Conservation (phyloP, 2,888 invertebrate genomes). For the Melipona bicolor region DNA sequence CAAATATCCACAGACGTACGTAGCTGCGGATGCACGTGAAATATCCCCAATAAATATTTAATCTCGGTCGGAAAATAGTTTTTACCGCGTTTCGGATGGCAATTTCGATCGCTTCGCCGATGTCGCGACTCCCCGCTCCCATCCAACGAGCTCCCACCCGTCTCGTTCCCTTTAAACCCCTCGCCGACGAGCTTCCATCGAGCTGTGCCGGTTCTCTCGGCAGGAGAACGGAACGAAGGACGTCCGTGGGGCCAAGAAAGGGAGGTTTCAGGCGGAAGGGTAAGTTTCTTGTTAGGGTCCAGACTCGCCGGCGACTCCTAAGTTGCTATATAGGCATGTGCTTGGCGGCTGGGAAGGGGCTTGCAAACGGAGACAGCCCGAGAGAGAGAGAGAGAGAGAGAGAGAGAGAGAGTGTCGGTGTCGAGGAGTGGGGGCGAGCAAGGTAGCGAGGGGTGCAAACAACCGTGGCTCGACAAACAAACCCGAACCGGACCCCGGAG, state of each 20-base stretch:
- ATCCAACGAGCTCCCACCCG: constrained; percentile 50
- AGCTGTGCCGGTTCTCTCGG: constrained; percentile 46
- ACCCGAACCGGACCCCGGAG: constrained; percentile 58
- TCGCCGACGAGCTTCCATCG: constrained; percentile 48
- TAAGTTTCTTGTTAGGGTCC: constrained; percentile 84
- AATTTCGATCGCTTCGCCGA: constrained; percentile 72
- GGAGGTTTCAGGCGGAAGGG: constrained; percentile 75
- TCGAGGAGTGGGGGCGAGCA: neutral
- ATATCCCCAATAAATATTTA: too few relatives aligned
- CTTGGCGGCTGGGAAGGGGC: constrained; percentile 49
- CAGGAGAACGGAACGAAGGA: constrained; percentile 67
- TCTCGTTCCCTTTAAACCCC: constrained; percentile 32
- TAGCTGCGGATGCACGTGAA: too few relatives aligned
- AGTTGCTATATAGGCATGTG: constrained; percentile 70
- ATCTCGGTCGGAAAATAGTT: too few relatives aligned
- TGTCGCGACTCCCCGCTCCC: constrained; percentile 66
- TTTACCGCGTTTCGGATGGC: too few relatives aligned
- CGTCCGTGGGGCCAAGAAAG: constrained; percentile 72
- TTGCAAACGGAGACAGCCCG: neutral
- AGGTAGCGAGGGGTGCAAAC: constrained; percentile 73
- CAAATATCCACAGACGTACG: too few relatives aligned
- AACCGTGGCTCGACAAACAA: constrained; percentile 72
- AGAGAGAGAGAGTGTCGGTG: too few relatives aligned
- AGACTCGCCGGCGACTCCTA: constrained; percentile 82
- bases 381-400: neutral